These are phyloP conservation scores for Liodrosophila aerea DNA, from an alignment of 2,888 invertebrate species.

Conservation along the genomic window DNA sequence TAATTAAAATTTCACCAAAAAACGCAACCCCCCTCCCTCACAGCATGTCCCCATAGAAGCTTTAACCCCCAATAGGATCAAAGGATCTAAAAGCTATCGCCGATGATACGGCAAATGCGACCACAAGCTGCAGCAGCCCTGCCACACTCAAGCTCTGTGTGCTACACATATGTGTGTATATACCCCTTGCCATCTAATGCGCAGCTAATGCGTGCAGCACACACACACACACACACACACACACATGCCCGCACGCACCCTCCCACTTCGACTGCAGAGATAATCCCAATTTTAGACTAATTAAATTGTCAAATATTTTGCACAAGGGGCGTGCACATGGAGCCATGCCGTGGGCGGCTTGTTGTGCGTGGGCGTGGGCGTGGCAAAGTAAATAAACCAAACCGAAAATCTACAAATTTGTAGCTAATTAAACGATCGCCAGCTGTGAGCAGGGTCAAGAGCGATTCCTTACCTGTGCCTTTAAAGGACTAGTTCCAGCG, in stretches of 20 bases:
- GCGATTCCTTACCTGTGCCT: background rate
- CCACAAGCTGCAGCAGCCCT: slow-evolving; percentile 65
- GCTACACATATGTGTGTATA: background rate
- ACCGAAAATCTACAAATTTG: slow-evolving; percentile 32
- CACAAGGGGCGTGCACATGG: slow-evolving; percentile 12
- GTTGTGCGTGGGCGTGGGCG: slow-evolving; percentile 19
- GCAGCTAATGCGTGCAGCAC: slow-evolving; percentile 33
- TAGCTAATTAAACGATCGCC: slow-evolving; percentile 57
- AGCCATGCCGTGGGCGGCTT: background rate
- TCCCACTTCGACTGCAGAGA: slow-evolving; percentile 26
- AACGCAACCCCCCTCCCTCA: background rate
- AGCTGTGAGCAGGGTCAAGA: slow-evolving; percentile 32
- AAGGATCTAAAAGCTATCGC: slow-evolving; percentile 68
- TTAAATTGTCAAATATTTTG: slow-evolving; percentile 82
- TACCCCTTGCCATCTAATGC: slow-evolving; percentile 20
- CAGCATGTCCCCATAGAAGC: too few species aligned
- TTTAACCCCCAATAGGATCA: slow-evolving; percentile 42
- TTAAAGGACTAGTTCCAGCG: background rate
- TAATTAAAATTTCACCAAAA: slow-evolving; percentile 69
- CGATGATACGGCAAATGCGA: slow-evolving; percentile 65
- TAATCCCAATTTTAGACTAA: slow-evolving; percentile 80
- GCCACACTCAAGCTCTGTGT: background rate
- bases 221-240: slow-evolving; percentile 16
- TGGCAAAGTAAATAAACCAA: slow-evolving; percentile 34
- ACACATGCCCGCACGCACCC: slow-evolving; percentile 3